Percentiles rank a stretch among this genome's conserved stretches.
These are phyloP conservation scores for Leucoraja erinaceus DNA, from an alignment of 2,113 vertebrate species.

Conservation along the genomic window DNA sequence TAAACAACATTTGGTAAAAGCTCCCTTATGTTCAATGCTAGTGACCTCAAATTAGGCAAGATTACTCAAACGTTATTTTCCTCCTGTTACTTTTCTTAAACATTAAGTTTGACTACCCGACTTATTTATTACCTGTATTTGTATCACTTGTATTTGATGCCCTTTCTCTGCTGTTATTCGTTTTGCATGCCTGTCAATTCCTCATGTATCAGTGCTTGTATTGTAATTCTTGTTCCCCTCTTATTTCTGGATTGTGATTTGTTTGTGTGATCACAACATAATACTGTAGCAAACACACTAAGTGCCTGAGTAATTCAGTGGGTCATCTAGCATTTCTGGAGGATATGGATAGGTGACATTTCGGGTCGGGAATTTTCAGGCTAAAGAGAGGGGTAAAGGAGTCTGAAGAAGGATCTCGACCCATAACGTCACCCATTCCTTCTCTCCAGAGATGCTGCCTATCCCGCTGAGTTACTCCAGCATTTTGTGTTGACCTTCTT, in stretches of 20 bases:
- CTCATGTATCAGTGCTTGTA: not conserved
- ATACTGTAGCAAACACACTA: too few relatives aligned
- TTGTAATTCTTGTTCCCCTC: not conserved
- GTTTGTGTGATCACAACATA: too few relatives aligned
- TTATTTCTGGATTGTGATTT: not conserved
- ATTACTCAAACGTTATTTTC: not conserved
- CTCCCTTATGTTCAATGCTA: not conserved
- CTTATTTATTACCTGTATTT: not conserved
- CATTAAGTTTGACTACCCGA: not conserved
- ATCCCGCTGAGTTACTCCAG: too few relatives aligned
- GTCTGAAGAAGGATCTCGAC: too few relatives aligned
- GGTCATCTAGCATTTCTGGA: too few relatives aligned
- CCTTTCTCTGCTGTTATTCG: not conserved
- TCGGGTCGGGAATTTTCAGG: too few relatives aligned
- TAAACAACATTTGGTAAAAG: not conserved
- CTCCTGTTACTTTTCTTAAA: not conserved
- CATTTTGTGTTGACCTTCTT: too few relatives aligned
- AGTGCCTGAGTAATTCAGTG: too few relatives aligned
- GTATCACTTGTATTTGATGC: not conserved
- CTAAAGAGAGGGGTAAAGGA: too few relatives aligned
- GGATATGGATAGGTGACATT: too few relatives aligned
- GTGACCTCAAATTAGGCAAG: not conserved
- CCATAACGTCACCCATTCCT: too few relatives aligned
- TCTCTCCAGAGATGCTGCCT: too few relatives aligned
- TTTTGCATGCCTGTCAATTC: not conserved